Conservation (phyloP, 2,888 invertebrate species). For the Barypeithes pellucidus region DNA sequence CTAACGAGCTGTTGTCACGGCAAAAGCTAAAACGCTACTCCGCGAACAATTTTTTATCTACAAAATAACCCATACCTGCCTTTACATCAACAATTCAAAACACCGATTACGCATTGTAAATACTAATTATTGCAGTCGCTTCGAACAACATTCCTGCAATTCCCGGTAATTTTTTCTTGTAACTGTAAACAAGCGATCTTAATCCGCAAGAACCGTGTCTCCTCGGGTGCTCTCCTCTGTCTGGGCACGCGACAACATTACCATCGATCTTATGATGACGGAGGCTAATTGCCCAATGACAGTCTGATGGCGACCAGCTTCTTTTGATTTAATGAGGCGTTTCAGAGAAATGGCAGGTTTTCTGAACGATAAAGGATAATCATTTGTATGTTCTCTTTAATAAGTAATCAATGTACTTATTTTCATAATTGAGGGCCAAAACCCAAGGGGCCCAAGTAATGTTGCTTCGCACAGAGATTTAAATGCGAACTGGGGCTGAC, state of each 20-base stretch:
- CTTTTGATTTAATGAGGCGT: constrained; percentile 22
- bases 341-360: constrained; percentile 25
- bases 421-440: not conserved
- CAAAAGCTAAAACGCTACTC: too few relatives aligned
- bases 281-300: constrained; percentile 39
- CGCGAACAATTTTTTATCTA: too few relatives aligned
- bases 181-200: constrained; percentile 56
- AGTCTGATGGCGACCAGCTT: constrained; percentile 30
- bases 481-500: too few relatives aligned
- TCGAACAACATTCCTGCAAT: constrained; percentile 38
- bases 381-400: not conserved
- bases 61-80: too few relatives aligned
- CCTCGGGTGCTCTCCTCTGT: constrained; percentile 54
- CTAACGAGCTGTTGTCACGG: too few relatives aligned
- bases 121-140: constrained; percentile 15
- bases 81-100: not conserved
- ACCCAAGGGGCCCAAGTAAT: too few relatives aligned
- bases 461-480: too few relatives aligned
- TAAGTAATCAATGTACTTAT: not conserved
- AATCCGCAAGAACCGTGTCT: constrained; percentile 49
- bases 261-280: constrained; percentile 31
- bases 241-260: constrained; percentile 57
- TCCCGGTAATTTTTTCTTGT: constrained; percentile 50
- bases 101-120: not conserved
- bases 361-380: not conserved